phyloP scores from a whole-genome alignment of 1,140 invertebrate species.

The Plectrocnemia conspersa region DNA sequence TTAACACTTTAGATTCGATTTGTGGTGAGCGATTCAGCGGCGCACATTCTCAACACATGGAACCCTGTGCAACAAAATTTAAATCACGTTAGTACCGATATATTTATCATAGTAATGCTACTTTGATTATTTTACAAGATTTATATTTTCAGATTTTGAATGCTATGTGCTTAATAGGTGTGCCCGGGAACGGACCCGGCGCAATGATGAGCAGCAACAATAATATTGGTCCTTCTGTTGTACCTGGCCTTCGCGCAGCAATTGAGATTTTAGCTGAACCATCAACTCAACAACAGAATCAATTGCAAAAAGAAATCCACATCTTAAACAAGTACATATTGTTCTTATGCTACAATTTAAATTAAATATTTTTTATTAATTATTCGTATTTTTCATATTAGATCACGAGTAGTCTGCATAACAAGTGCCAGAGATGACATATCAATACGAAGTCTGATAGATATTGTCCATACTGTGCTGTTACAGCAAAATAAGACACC shows the following conservation, averaged over 20 bases:
- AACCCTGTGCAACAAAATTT: conserved; percentile 74
- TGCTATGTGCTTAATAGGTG: conserved; percentile 66
- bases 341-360: conserved; percentile 29
- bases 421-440: conserved; percentile 79
- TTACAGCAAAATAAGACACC: conserved; percentile 72
- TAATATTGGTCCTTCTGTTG: conserved; percentile 53
- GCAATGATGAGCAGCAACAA: conserved; percentile 44
- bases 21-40: conserved; percentile 74
- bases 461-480: conserved; percentile 75
- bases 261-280: conserved; percentile 80
- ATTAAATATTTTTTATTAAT: not conserved
- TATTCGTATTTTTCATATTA: conserved; percentile 51
- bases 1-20: conserved; percentile 65
- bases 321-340: conserved; percentile 53
- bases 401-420: conserved; percentile 82
- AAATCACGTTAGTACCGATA: conserved; percentile 66
- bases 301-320: conserved; percentile 52
- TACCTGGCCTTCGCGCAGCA: conserved; percentile 81
- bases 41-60: conserved; percentile 80
- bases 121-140: conserved; percentile 5
- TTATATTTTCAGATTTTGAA: conserved; percentile 63
- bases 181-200: conserved; percentile 49
- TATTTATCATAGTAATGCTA: conserved; percentile 1
- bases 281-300: conserved; percentile 55
- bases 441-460: conserved; percentile 77